These are phyloP conservation scores for Abrostola triplasia DNA, from an alignment of 2,888 invertebrate genomes.

Conservation along the genomic window DNA sequence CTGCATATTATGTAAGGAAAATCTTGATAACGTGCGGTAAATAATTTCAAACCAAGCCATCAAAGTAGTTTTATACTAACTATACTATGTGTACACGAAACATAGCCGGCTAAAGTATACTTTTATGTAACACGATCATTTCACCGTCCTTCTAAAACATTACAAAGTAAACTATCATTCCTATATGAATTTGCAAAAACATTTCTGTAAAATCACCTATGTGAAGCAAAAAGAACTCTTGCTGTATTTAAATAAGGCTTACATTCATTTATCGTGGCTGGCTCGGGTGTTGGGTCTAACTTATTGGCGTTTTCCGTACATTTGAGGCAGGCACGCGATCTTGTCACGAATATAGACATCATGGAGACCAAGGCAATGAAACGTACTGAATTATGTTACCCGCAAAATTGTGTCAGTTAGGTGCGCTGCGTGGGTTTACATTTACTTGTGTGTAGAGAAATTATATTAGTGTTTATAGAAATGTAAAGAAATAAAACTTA, in stretches of 20 bases:
- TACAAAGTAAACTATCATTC: conserved; percentile 45
- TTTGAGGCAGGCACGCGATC: conserved; percentile 62
- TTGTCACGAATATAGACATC: conserved; percentile 62
- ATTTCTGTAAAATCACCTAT: conserved; percentile 17
- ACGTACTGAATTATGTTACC: conserved; percentile 22
- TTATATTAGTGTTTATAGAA: no score
- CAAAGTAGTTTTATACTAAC: no score
- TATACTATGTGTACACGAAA: no score
- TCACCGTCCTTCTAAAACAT: conserved; percentile 5
- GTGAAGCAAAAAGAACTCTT: conserved; percentile 41
- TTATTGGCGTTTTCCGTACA: conserved; percentile 52
- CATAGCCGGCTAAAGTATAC: background rate
- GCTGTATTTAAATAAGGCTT: conserved; percentile 32
- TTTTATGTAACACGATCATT: background rate
- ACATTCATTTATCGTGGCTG: conserved; percentile 14
- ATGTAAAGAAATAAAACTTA: no score
- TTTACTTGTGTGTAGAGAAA: background rate
- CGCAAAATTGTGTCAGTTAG: conserved; percentile 21
- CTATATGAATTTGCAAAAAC: conserved; percentile 64
- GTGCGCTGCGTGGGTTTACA: background rate
- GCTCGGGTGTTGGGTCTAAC: conserved; percentile 13
- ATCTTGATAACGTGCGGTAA: no score
- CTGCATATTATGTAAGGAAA: no score
- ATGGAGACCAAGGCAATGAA: conserved; percentile 17
- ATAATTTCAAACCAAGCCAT: no score